Evolutionary conservation across 23 tunicate genomes (phyloP), one percentile per base, ranked within the genome.

Genomic region (Styela clava): DNA sequence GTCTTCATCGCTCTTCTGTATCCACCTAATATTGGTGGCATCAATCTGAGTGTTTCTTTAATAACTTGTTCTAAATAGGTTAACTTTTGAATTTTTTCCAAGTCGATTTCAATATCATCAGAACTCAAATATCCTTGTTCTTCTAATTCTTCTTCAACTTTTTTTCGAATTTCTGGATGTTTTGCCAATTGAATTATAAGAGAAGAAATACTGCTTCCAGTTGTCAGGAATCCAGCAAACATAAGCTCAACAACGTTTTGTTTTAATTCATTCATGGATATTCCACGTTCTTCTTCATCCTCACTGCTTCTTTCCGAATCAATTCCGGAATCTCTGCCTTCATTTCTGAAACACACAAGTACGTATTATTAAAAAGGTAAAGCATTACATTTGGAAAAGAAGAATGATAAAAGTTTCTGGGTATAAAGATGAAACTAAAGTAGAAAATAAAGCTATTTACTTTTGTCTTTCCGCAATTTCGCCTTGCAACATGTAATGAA

Each of bases 11-110:
- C 98, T 69, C 69, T 73, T 51, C 98, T 74, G 79, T 84, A 94
- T 29, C 71, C 93, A 16, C 94, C 98, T 0, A 88, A 74, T 7
- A 94, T 83, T 51, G 98, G 94, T 3, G 98, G 93, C 35, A 83
- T 79, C 31, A 84, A 2, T 22, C 98, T 52, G 33, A 88, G 81
- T 0, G 89, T 88, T 79, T 94, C 98, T 80, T 88, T 88, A 26
- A 94, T 24, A 29, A 88, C 93, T 81, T 94, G 87, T 32, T 94
- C 98, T 65, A 94, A 64, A 44, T 88, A 94, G 5, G 81, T 85
- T 35, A 94, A 74, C 62, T 78, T 82, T 79, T 88, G 87, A 31
- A 94, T 70, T 69, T 16, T 21, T 22, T 64, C 34, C 32, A 85
- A 83, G 37, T 83, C 83, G 16, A 86, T 27, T 23, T 44, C 34